Percentiles rank a stretch among this genome's conserved stretches.
Conservation (phyloP, 1,140 invertebrate genomes). For the Neomicropteryx cornuta region DNA sequence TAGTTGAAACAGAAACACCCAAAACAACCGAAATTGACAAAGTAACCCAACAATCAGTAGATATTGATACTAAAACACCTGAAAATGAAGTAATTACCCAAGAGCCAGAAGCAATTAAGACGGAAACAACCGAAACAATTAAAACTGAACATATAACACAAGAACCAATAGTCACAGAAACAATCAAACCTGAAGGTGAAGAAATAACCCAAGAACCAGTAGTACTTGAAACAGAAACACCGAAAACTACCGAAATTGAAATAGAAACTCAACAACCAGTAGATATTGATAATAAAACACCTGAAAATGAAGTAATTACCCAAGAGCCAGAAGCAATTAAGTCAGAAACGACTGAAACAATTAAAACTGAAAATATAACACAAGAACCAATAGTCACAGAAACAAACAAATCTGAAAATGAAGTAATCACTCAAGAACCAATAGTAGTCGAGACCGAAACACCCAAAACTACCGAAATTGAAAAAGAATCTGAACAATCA, state of each 20-base stretch:
- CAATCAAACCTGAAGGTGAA: conserved; percentile 8
- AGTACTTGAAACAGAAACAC: conserved; percentile 5
- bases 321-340: conserved; percentile 6
- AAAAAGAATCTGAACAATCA: conserved; percentile 8
- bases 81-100: conserved; percentile 8
- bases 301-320: conserved; percentile 3
- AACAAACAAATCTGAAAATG: conserved; percentile 5
- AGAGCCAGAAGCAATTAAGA: conserved; percentile 4
- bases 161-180: background rate
- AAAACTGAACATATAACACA: conserved; percentile 2
- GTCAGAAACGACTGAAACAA: conserved; percentile 12
- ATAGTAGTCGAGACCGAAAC: conserved; percentile 8
- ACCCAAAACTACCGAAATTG: conserved; percentile 5
- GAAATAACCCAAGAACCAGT: conserved; percentile 7
- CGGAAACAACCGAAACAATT: conserved; percentile 5
- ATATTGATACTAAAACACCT: conserved; percentile 4
- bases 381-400: conserved; percentile 5
- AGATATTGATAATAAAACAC: conserved; percentile 5
- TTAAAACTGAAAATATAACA: conserved; percentile 11
- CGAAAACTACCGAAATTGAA: conserved; percentile 2
- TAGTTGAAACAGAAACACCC: conserved; percentile 2
- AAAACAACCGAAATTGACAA: conserved; percentile 3
- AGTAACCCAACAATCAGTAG: background rate
- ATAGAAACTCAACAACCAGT: background rate
- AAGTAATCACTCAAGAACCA: conserved; percentile 4